These are phyloP conservation scores for Cuculus canorus DNA, from an alignment of 2,797 vertebrate species.

Conservation along the genomic window DNA sequence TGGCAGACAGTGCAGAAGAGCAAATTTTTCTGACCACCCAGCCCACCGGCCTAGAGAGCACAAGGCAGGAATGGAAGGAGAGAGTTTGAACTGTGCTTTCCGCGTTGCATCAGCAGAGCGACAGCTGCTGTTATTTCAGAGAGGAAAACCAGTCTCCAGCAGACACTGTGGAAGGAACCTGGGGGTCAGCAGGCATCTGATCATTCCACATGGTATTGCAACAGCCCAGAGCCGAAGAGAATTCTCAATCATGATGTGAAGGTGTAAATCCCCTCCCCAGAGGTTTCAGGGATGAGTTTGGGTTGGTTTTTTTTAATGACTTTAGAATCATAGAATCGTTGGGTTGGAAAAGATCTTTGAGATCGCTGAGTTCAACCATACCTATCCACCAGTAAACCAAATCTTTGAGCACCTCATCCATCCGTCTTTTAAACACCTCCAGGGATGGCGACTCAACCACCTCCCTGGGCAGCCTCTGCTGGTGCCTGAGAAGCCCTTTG, in stretches of 20 bases:
- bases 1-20: neutral
- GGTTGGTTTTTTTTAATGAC: neutral
- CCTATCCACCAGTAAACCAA: too few relatives aligned
- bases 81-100: neutral
- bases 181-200: neutral
- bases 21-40: neutral
- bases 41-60: neutral
- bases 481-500: too few relatives aligned
- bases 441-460: too few relatives aligned
- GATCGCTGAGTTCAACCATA: too few relatives aligned
- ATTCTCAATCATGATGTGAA: neutral
- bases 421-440: too few relatives aligned
- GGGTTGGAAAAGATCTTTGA: too few relatives aligned
- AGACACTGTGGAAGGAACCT: neutral
- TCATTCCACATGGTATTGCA: neutral
- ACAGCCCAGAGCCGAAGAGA: neutral
- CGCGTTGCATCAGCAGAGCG: neutral
- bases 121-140: neutral
- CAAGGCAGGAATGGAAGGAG: neutral
- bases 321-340: too few relatives aligned
- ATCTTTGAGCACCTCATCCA: too few relatives aligned
- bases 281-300: neutral
- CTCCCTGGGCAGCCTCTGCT: too few relatives aligned
- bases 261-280: neutral
- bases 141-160: neutral